A percentile compares a stretch with the other conserved stretches of the same genome.
Conservation (phyloP, 2,888 invertebrate species). For the Chrysina gloriosa region DNA sequence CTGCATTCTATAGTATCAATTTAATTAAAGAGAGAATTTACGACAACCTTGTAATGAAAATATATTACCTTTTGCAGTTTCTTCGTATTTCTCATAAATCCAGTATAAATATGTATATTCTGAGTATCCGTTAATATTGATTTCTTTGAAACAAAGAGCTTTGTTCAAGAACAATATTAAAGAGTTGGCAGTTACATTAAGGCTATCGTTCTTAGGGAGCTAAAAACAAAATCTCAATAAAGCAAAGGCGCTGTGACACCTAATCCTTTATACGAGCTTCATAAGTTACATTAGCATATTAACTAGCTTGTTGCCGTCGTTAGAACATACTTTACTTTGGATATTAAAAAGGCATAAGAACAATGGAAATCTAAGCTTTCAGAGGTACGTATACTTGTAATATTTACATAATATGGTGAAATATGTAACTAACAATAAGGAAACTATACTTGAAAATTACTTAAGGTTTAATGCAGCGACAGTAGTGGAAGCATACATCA, state of each 20-base stretch:
- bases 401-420: no score
- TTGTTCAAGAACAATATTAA: neutral
- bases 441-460: no score
- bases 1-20: no score
- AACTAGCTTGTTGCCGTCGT: neutral
- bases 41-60: no score
- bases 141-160: neutral
- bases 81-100: neutral
- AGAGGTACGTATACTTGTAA: no score
- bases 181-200: neutral
- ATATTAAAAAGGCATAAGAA: no score
- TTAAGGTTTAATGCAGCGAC: no score
- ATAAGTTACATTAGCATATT: neutral
- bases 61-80: no score
- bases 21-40: no score
- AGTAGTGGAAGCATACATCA: no score
- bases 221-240: neutral
- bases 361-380: no score
- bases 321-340: neutral
- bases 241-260: neutral
- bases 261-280: neutral
- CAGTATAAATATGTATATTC: neutral
- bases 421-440: no score
- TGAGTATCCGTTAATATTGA: neutral
- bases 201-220: neutral